Evolutionary conservation across 2,888 invertebrate species (phyloP).

Genomic region (Philhelius pedissequus): DNA sequence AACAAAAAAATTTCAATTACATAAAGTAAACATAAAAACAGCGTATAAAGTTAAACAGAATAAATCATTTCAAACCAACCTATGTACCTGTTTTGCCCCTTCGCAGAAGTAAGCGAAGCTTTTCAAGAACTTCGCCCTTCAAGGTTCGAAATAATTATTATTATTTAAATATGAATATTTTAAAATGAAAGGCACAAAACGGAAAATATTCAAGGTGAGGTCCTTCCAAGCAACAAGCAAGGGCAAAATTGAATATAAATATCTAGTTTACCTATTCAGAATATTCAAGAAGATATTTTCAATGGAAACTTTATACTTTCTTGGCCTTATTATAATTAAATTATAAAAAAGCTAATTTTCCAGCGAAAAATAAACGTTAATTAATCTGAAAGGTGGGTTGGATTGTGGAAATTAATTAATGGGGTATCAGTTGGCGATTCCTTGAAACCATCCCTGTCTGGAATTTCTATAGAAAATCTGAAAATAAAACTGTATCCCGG

Average conservation of each 20-base stretch:
- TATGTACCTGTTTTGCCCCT: background rate
- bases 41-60: background rate
- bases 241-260: background rate
- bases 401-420: background rate
- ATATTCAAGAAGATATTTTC: background rate
- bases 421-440: background rate
- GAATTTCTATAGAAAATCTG: background rate
- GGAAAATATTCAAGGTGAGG: background rate
- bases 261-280: background rate
- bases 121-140: background rate
- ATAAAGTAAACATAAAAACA: background rate
- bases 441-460: background rate
- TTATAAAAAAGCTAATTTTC: background rate
- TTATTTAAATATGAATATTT: background rate
- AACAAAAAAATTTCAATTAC: slow-evolving; percentile 6
- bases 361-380: background rate
- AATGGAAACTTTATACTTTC: background rate
- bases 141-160: background rate
- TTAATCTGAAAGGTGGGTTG: background rate
- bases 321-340: background rate
- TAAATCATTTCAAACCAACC: background rate
- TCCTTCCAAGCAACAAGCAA: background rate
- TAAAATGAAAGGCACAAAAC: background rate
- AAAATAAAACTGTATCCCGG: background rate
- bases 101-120: background rate